A percentile compares a stretch with the other conserved stretches of the same genome.
phyloP scores from a whole-genome alignment of 2,888 invertebrate species.

The Pachymerium ferrugineum region DNA sequence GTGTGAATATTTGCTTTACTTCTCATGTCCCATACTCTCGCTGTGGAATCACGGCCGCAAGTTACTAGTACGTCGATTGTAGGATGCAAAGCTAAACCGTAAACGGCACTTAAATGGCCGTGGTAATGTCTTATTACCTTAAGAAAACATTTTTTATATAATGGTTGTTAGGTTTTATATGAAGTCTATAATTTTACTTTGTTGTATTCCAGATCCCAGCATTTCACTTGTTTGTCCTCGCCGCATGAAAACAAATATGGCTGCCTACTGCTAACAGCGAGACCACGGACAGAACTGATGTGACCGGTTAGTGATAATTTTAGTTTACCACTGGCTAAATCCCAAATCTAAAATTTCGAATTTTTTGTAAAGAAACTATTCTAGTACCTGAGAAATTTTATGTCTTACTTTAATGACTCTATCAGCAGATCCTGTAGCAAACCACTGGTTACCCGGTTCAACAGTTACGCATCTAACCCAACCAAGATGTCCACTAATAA shows the following conservation, averaged over 20 bases:
- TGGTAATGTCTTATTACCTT: constrained; percentile 95
- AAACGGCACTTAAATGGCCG: constrained; percentile 95
- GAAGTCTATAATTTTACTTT: too few relatives aligned
- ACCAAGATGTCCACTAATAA: constrained; percentile 88
- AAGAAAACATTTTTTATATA: too few relatives aligned
- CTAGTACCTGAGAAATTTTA: background rate
- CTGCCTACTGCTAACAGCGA: constrained; percentile 88
- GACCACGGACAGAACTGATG: constrained; percentile 92
- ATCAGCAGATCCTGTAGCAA: constrained; percentile 90
- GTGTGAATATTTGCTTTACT: constrained; percentile 98
- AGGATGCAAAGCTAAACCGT: constrained; percentile 88
- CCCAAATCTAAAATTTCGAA: constrained; percentile 72
- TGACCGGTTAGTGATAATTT: constrained; percentile 98
- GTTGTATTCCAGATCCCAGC: constrained; percentile 99
- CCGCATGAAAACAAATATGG: constrained; percentile 98
- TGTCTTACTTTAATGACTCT: constrained; percentile 83
- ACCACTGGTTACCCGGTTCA: constrained; percentile 96
- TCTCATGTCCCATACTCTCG: constrained; percentile 96
- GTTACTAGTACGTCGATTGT: constrained; percentile 89
- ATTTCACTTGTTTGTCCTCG: constrained; percentile 98
- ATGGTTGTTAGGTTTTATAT: too few relatives aligned
- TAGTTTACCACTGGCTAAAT: constrained; percentile 87
- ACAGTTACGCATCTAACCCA: constrained; percentile 98
- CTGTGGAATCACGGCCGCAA: constrained; percentile 91
- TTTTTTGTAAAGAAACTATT: background rate